These are phyloP conservation scores for Dicycla oo DNA, from an alignment of 2,888 invertebrate genomes.

Conservation along the genomic window DNA sequence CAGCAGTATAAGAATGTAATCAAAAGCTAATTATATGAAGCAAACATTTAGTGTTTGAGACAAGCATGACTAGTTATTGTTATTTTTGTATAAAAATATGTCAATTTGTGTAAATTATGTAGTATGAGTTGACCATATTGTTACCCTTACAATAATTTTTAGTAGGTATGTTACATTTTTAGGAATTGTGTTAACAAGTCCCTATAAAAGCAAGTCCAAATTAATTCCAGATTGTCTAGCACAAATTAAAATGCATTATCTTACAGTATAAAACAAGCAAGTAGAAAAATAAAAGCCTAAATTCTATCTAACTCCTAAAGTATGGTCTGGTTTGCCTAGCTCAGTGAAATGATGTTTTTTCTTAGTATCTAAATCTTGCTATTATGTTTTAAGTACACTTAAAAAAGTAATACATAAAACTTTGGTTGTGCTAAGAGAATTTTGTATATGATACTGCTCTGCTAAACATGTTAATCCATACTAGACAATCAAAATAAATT, in stretches of 20 bases:
- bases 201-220: slow-evolving; percentile 36
- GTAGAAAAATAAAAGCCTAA: slow-evolving; percentile 9
- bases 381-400: not conserved
- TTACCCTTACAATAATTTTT: slow-evolving; percentile 37
- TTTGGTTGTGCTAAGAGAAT: not conserved
- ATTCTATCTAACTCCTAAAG: slow-evolving; percentile 4
- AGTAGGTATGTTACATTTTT: slow-evolving; percentile 32
- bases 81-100: slow-evolving; percentile 36
- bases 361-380: not conserved
- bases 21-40: slow-evolving; percentile 44
- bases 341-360: not conserved
- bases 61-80: slow-evolving; percentile 61
- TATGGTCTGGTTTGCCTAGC: not conserved
- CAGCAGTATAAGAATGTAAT: slow-evolving; percentile 34
- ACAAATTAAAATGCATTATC: slow-evolving; percentile 56
- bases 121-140: slow-evolving; percentile 23
- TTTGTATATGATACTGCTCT: slow-evolving; percentile 6
- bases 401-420: not conserved
- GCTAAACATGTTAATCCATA: slow-evolving; percentile 55
- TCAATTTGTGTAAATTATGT: slow-evolving; percentile 40
- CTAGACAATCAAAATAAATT: slow-evolving; percentile 58
- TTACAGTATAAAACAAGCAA: slow-evolving; percentile 7
- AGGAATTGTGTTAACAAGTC: slow-evolving; percentile 43
- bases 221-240: slow-evolving; percentile 54
- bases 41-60: slow-evolving; percentile 51